Evolutionary conservation across 2,797 vertebrate species (phyloP), one percentile per base, ranked within the genome.

Genomic region (Ctenochaetus hawaiiensis): DNA sequence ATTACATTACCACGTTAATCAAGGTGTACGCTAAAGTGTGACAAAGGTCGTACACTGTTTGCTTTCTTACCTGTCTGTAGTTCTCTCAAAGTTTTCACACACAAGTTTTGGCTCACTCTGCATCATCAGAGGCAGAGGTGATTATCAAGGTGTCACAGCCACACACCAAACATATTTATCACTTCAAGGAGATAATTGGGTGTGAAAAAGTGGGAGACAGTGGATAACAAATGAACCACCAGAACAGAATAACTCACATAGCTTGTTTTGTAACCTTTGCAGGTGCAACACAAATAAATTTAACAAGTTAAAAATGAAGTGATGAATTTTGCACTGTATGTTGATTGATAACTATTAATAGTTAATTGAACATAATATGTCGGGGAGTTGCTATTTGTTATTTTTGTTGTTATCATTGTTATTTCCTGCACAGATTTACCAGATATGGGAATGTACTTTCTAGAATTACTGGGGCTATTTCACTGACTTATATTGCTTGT

Each of bases 181-280:
- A 93, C 77, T 70, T 85, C 75, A 89, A 82, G 63, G 63, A 89
- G 91, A 92, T 93, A 91, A 94, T 92, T 92, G 83, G 84, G 85
- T 92, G 89, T 85, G 87, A 93, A 90, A 93, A 91, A 86, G 80
- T 92, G 26, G 41, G 69, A 87, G 77, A 85, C 72, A 59, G 62
- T 18, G 70, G 52, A 89, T 75, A 86, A 89, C 67, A 90, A 92
- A 91, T 86, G 60, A 89, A 86, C 61, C 65, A 69, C 61, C 11
- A 41, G 61, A 86, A 75, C 30, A 8, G 63, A 89, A 91, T 84
- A 77, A 80, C 51, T 56, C 84, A 87, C 73, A 89, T 77, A 81
- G 64, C 84, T 87, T 81, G 68, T 89, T 90, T 63, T 85, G 60
- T 78, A 81, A 89, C 86, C 79, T 90, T 83, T 71, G 53, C 53